Evolutionary conservation across 2,797 vertebrate species (phyloP).

Genomic region (Cyclura pinguis): DNA sequence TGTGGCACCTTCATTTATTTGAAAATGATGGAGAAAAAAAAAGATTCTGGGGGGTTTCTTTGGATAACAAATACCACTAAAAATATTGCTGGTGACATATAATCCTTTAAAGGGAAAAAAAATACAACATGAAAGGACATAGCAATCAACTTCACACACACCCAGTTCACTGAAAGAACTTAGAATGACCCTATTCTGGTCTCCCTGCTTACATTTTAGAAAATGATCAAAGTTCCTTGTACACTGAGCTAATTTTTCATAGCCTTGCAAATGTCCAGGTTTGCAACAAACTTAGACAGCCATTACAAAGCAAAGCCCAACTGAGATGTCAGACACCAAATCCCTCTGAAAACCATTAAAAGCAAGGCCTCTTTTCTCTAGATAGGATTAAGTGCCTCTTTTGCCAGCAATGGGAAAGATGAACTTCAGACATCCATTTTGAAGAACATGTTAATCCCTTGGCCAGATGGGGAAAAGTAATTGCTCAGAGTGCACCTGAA

Average conservation of each 20-base stretch:
- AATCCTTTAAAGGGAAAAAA: fast-evolving
- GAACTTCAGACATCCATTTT: slow-evolving; percentile 42
- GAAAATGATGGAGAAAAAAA: neutral
- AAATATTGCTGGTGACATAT: neutral
- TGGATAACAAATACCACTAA: neutral
- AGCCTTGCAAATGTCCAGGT: slow-evolving; percentile 26
- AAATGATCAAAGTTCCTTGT: slow-evolving; percentile 38
- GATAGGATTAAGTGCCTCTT: slow-evolving; percentile 8
- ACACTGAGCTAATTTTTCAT: slow-evolving; percentile 39
- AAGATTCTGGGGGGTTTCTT: neutral
- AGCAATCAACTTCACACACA: neutral
- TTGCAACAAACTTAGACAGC: slow-evolving; percentile 21
- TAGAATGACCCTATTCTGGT: slow-evolving; percentile 38
- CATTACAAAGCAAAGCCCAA: slow-evolving; percentile 40
- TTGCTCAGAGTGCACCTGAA: neutral
- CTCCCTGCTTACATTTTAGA: neutral
- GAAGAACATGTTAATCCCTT: slow-evolving; percentile 7
- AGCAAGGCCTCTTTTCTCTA: slow-evolving; percentile 48
- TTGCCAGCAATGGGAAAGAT: slow-evolving; percentile 43
- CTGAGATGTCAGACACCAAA: slow-evolving; percentile 24
- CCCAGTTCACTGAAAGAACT: slow-evolving; percentile 20
- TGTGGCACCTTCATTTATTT: neutral
- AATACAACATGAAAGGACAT: neutral
- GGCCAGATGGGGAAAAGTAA: neutral
- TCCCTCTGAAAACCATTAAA: slow-evolving; percentile 44